A percentile compares a stretch with the other conserved stretches of the same genome.
phyloP scores from a whole-genome alignment of 2,797 vertebrate genomes.

The Acanthurus leucopareius region DNA sequence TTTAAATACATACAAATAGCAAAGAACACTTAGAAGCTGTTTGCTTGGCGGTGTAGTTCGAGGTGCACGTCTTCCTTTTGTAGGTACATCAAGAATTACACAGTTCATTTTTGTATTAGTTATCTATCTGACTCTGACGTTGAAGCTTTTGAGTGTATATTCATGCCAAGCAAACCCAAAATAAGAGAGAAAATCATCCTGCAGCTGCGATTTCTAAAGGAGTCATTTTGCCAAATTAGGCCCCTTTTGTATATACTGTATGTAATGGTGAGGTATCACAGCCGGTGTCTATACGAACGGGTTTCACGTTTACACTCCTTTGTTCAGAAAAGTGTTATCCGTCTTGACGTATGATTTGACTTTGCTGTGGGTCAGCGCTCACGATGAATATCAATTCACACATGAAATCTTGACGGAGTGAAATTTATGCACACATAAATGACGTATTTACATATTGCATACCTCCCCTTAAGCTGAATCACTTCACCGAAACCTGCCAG shows the following conservation, averaged over 20 bases:
- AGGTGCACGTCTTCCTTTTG: too few relatives aligned
- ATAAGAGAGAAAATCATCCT: slow-evolving; percentile 29
- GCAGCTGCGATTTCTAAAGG: slow-evolving; percentile 16
- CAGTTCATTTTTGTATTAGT: too few relatives aligned
- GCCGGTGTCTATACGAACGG: not conserved
- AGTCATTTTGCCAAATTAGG: slow-evolving; percentile 23
- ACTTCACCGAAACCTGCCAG: slow-evolving; percentile 21
- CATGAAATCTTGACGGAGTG: not conserved
- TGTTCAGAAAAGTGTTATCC: not conserved
- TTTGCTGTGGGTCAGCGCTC: slow-evolving; percentile 4
- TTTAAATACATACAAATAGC: too few relatives aligned
- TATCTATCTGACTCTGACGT: not conserved
- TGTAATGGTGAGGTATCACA: not conserved
- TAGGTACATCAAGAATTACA: too few relatives aligned
- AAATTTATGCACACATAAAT: slow-evolving; percentile 37
- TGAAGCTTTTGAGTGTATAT: slow-evolving; percentile 19
- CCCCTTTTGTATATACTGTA: slow-evolving; percentile 10
- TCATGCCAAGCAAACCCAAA: slow-evolving; percentile 30
- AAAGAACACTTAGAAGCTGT: too few relatives aligned
- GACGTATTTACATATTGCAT: slow-evolving; percentile 36
- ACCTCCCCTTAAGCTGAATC: slow-evolving; percentile 4
- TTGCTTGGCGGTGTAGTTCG: too few relatives aligned
- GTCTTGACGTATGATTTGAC: slow-evolving; percentile 18
- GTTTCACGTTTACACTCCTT: slow-evolving; percentile 7
- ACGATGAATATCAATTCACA: slow-evolving; percentile 40